phyloP scores from a whole-genome alignment of 2,888 invertebrate species.

The Periphyllus acericola region DNA sequence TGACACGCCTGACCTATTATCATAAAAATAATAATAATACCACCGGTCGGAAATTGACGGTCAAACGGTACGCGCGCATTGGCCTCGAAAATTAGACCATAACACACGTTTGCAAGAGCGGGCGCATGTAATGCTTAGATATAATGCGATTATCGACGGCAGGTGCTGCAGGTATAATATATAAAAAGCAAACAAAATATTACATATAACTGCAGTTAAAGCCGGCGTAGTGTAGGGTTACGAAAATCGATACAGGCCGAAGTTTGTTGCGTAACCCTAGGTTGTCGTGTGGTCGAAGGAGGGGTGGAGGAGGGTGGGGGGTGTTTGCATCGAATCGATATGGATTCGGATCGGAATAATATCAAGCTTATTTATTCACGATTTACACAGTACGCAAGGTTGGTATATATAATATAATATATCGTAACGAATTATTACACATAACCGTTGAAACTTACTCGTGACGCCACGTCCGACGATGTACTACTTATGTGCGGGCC shows the following conservation, averaged over 20 bases:
- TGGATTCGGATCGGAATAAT: not conserved
- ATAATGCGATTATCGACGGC: not conserved
- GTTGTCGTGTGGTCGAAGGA: not conserved
- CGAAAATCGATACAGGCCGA: not conserved
- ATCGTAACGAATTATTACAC: not conserved
- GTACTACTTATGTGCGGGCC: not conserved
- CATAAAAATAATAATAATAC: not conserved
- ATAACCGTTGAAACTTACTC: not conserved
- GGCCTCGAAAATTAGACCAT: conserved; percentile 22
- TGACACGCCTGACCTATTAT: not conserved
- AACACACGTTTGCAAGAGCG: not conserved
- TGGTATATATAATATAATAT: not conserved
- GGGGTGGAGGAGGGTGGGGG: not conserved
- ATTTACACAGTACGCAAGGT: not conserved
- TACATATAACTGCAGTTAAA: not conserved
- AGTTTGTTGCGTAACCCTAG: not conserved
- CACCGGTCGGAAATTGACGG: not conserved
- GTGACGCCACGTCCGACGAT: not conserved
- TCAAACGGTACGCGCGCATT: not conserved
- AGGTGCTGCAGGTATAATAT: not conserved
- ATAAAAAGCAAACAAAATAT: not conserved
- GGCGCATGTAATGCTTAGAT: not conserved
- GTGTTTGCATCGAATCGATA: not conserved
- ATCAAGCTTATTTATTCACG: not conserved
- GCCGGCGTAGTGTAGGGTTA: not conserved